Conservation (phyloP, 2,113 vertebrate species). For the Microcebus jonahi region DNA sequence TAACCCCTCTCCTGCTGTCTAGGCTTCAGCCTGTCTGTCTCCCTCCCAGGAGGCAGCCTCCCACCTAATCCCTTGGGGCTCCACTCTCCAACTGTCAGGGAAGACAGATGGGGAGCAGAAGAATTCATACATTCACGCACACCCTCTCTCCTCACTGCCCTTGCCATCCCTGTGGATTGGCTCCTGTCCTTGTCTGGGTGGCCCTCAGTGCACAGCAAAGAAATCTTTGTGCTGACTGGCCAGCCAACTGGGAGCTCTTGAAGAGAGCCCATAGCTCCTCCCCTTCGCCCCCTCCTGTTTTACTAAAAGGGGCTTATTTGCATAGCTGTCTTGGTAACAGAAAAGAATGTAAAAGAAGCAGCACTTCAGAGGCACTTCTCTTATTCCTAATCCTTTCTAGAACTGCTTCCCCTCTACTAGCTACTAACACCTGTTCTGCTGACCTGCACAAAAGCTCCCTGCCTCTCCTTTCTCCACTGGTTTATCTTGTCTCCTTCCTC, state of each 20-base stretch:
- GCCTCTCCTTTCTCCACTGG: neutral
- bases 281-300: neutral
- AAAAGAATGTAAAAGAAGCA: neutral
- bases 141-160: neutral
- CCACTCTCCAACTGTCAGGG: constrained; percentile 75
- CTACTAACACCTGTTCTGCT: constrained; percentile 5
- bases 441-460: neutral
- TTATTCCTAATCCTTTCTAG: constrained; percentile 16
- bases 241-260: neutral
- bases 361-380: neutral
- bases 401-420: neutral
- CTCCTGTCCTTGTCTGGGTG: constrained; percentile 34
- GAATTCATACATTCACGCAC: constrained; percentile 27
- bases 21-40: constrained; percentile 72
- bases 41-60: constrained; percentile 70
- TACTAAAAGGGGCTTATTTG: constrained; percentile 44
- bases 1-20: constrained; percentile 54
- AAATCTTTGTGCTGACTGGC: neutral
- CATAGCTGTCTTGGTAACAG: constrained; percentile 67
- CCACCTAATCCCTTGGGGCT: constrained; percentile 59
- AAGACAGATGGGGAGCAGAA: constrained; percentile 76
- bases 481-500: constrained; percentile 20
- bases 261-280: neutral
- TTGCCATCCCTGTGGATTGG: constrained; percentile 23
- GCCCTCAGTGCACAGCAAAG: constrained; percentile 51